Conservation (phyloP, 2,113 vertebrate species). For the Carettochelys insculpta region DNA sequence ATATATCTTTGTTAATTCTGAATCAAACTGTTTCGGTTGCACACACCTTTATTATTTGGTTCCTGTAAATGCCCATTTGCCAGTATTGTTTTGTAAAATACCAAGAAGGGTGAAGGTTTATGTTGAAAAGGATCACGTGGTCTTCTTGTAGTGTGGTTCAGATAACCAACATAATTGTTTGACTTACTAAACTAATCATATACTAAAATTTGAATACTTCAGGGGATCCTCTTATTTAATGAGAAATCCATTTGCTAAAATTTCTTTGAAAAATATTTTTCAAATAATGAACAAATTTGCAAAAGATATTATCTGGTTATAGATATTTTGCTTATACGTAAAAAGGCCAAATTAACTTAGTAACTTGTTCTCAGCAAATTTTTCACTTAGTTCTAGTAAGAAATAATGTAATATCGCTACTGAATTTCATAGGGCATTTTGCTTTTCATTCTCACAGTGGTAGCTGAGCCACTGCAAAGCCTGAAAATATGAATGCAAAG, state of each 20-base stretch:
- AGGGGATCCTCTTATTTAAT: no score
- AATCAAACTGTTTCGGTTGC: background rate
- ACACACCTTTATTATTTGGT: background rate
- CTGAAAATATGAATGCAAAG: background rate
- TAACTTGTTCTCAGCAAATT: background rate
- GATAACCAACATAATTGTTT: background rate
- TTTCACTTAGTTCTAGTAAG: background rate
- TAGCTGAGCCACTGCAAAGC: slow-evolving; percentile 2
- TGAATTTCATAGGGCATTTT: background rate
- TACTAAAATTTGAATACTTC: no score
- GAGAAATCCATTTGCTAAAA: no score
- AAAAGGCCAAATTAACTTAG: background rate
- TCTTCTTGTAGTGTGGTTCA: background rate
- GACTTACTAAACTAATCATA: no score
- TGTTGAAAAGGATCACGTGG: background rate
- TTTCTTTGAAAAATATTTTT: no score
- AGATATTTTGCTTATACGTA: background rate
- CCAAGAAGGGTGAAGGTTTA: background rate
- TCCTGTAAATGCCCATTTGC: background rate
- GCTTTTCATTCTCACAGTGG: background rate
- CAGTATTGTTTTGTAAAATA: background rate
- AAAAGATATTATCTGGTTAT: background rate
- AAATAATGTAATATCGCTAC: background rate
- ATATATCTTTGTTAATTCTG: background rate
- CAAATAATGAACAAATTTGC: no score